Percentiles rank a stretch among this genome's conserved stretches.
Evolutionary conservation across 2,797 vertebrate genomes (phyloP).

Genomic region (Spinus pinus): DNA sequence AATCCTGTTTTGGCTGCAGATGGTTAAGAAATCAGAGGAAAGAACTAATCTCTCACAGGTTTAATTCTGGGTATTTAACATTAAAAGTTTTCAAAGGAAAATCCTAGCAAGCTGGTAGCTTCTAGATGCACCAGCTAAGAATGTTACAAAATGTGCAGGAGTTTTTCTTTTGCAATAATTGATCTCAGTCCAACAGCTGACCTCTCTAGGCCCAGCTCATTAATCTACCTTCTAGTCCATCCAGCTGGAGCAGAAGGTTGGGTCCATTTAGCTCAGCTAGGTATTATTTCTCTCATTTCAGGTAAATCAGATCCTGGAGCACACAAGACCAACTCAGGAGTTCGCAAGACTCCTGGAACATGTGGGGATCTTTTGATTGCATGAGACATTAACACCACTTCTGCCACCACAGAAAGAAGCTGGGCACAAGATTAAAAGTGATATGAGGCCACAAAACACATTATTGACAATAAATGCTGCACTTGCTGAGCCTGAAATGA

Average conservation of each 20-base stretch:
- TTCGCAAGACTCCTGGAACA: background rate
- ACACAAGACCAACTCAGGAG: background rate
- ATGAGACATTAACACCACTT: background rate
- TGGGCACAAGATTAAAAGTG: background rate
- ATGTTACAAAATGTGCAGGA: background rate
- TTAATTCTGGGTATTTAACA: background rate
- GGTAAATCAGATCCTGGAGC: background rate
- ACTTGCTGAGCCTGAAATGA: background rate
- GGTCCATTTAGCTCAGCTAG: background rate
- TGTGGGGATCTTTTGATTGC: background rate
- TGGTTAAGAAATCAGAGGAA: background rate
- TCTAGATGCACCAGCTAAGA: background rate
- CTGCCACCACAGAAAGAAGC: background rate
- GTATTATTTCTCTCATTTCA: background rate
- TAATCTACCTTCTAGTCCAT: background rate
- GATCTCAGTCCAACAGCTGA: background rate
- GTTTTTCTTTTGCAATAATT: background rate
- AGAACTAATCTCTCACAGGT: background rate
- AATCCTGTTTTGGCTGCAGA: background rate
- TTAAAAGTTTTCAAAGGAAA: background rate
- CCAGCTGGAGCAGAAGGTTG: background rate
- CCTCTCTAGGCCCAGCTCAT: background rate
- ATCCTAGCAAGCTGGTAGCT: background rate
- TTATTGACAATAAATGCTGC: background rate
- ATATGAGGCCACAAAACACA: rapidly evolving